These are phyloP conservation scores for Oreochromis grahami DNA, from an alignment of 2,797 vertebrate genomes.

Conservation along the genomic window DNA sequence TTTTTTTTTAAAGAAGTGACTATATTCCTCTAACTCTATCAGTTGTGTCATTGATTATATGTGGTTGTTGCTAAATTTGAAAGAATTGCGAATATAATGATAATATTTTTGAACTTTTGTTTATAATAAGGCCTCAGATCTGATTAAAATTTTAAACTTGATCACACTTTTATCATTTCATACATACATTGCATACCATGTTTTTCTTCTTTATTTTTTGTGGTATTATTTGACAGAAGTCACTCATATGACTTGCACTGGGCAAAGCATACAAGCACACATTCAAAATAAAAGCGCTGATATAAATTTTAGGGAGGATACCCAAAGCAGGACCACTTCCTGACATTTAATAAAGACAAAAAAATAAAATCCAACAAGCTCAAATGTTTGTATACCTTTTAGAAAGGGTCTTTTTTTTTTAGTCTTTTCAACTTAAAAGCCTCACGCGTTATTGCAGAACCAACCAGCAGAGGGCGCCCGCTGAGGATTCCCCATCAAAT, in stretches of 20 bases:
- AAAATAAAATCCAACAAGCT: not conserved
- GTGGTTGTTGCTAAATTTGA: not conserved
- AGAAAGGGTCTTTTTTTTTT: too few relatives aligned
- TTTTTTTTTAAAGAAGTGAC: not conserved
- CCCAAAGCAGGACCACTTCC: not conserved
- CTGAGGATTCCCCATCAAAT: not conserved
- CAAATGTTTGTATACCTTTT: not conserved
- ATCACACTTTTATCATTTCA: not conserved
- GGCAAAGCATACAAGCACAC: not conserved
- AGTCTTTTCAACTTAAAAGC: not conserved
- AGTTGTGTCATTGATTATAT: not conserved
- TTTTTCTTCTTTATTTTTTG: not conserved
- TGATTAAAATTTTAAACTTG: not conserved
- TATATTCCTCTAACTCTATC: not conserved
- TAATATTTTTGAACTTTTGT: not conserved
- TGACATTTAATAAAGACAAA: not conserved
- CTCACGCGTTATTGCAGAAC: not conserved
- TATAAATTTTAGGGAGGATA: not conserved
- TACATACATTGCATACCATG: not conserved
- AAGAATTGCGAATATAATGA: not conserved
- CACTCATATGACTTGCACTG: not conserved
- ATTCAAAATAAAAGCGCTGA: not conserved
- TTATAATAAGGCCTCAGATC: not conserved
- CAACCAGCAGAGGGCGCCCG: slow-evolving; percentile 46
- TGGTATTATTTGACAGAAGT: not conserved